phyloP scores from a whole-genome alignment of 2,797 vertebrate genomes.

The Melanogrammus aeglefinus region DNA sequence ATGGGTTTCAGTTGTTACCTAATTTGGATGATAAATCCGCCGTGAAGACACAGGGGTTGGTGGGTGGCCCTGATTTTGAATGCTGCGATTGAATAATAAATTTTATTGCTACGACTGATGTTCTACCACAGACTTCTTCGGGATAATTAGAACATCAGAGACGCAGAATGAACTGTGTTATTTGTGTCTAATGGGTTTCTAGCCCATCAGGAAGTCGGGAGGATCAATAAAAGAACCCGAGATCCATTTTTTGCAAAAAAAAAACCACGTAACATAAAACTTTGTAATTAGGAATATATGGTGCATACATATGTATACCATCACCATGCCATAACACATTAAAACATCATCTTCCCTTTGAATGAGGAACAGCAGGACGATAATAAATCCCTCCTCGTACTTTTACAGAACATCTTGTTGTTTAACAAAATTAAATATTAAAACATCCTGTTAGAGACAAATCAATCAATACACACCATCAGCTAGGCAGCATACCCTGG shows the following conservation, averaged over 20 bases:
- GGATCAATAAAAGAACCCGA: neutral
- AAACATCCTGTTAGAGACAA: constrained; percentile 43
- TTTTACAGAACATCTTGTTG: constrained; percentile 4
- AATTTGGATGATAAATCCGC: neutral
- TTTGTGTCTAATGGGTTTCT: neutral
- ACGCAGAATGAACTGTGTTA: neutral
- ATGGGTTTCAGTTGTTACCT: neutral
- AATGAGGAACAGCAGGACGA: neutral
- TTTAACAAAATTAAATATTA: constrained; percentile 55
- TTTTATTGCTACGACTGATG: neutral
- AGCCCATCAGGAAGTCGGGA: neutral
- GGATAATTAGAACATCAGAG: neutral
- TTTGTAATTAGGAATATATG: neutral
- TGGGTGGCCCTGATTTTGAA: neutral
- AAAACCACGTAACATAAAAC: neutral
- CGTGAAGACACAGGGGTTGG: neutral
- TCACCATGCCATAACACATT: neutral
- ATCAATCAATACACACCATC: constrained; percentile 50
- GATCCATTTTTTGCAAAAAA: neutral
- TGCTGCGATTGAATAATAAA: neutral
- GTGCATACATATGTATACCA: neutral
- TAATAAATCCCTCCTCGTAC: neutral
- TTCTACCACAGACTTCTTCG: neutral
- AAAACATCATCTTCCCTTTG: neutral
- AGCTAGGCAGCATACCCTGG: constrained; percentile 13